Conservation (phyloP, 2,113 vertebrate species). For the Triplophysa tibetana region DNA sequence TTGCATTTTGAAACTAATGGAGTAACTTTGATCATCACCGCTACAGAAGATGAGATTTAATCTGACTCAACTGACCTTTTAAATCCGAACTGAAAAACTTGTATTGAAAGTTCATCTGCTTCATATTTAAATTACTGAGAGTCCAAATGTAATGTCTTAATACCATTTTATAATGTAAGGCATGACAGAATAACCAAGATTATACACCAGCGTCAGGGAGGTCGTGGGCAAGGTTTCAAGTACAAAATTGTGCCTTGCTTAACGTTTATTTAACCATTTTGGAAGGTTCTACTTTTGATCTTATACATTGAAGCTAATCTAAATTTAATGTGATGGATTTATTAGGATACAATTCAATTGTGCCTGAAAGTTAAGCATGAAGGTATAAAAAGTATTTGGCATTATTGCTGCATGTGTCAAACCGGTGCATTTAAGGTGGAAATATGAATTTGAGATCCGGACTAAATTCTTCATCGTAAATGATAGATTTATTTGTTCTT, state of each 20-base stretch:
- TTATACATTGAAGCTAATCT: neutral
- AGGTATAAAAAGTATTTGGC: neutral
- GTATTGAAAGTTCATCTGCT: slow-evolving; percentile 43
- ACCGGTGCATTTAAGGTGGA: slow-evolving; percentile 5
- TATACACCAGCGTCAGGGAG: slow-evolving; percentile 45
- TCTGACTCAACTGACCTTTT: neutral
- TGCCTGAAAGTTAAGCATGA: neutral
- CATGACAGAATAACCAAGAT: slow-evolving; percentile 42
- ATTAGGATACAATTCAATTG: slow-evolving; percentile 6
- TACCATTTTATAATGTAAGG: slow-evolving; percentile 42
- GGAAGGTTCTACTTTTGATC: neutral
- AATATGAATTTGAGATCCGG: slow-evolving; percentile 42
- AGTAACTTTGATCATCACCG: neutral
- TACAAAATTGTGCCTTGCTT: slow-evolving; percentile 21
- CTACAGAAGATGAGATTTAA: slow-evolving; percentile 16
- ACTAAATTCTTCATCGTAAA: slow-evolving; percentile 37
- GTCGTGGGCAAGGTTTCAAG: slow-evolving; percentile 46
- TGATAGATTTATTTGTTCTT: slow-evolving; percentile 22
- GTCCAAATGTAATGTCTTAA: slow-evolving; percentile 37
- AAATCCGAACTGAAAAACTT: neutral
- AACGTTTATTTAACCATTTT: slow-evolving; percentile 39
- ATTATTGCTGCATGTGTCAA: neutral
- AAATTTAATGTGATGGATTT: slow-evolving; percentile 33
- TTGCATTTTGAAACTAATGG: neutral
- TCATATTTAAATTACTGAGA: slow-evolving; percentile 44